Base-by-base conservation (phyloP, 2,797 vertebrate species). In the Dicrostonyx torquatus region DNA sequence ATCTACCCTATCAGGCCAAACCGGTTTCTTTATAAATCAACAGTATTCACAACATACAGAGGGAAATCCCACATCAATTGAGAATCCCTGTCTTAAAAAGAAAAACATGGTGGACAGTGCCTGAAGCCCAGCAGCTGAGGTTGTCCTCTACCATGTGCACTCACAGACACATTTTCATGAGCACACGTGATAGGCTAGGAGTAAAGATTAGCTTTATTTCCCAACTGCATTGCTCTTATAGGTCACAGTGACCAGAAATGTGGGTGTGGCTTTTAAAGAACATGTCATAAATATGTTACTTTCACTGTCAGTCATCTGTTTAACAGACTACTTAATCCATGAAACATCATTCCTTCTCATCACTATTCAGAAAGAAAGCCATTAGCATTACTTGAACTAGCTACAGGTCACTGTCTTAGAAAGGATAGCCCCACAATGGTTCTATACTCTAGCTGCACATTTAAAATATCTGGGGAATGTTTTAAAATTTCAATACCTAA, bases 341-440 rank as follows among this genome's bases (percentile, higher is more conserved):
- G 9, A 58, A 82, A 37, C 2, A 62, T 37, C 37, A 79, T 94
- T 90, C 43, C 10, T 77, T 73, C 40, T 58, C 72, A 22, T 9
- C 80, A 64, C 77, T 78, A 76, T 48, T 92, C 75, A 92, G 37
- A 87, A 79, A 85, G 6, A 84, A 94, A 79, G 92, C 58, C 22
- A 89, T 78, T n/a, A 68, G 10, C 64, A 66, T 60, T 43, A n/a
- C 64, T 9, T 26, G 73, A 87, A 10, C 45, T 82, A 17, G 10
- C 50, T 62, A 29, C 2, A 79, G 13, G 34, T 76, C 37, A 4
- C 0, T 22, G 45, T 70, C 14, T 29, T 11, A 5, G 29, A 22
- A 79, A 90, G 0, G 11, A 31, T 15, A 34, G 7, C 9, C 12
- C 40, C n/a, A 62, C 48, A 62, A 0, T 58, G 2, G 15, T 10